Evolutionary conservation across 2,113 vertebrate species (phyloP).

Genomic region (Sarotherodon lohbergeri): DNA sequence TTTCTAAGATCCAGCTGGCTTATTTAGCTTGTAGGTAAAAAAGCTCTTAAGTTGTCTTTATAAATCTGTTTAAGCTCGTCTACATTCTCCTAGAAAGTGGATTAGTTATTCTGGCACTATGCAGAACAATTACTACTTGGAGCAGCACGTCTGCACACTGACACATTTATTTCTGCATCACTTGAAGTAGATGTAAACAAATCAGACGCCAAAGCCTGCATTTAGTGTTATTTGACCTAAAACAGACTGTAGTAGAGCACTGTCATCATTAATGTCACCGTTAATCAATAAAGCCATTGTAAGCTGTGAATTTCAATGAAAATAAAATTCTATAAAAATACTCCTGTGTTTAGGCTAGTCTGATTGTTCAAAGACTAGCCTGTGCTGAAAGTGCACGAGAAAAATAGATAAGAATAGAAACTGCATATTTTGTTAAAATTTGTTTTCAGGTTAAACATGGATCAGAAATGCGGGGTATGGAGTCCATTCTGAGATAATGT

Average conservation of each 20-base stretch:
- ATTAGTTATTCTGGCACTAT: background rate
- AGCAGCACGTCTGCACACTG: background rate
- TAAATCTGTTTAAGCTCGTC: background rate
- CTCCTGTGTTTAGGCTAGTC: background rate
- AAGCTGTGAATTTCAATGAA: background rate
- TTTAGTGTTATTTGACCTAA: background rate
- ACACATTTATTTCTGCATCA: background rate
- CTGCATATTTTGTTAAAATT: background rate
- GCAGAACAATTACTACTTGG: background rate
- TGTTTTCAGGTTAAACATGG: background rate
- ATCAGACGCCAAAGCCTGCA: background rate
- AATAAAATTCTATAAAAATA: background rate
- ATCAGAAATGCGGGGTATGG: background rate
- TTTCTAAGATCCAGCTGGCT: background rate
- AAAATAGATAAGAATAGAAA: background rate
- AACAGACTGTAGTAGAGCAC: background rate
- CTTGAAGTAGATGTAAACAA: background rate
- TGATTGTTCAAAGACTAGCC: background rate
- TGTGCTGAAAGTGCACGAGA: background rate
- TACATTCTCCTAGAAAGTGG: background rate
- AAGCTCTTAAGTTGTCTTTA: background rate
- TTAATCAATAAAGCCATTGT: background rate
- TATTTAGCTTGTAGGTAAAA: background rate
- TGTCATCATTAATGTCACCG: background rate
- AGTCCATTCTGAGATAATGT: background rate